Evolutionary conservation across 2,797 vertebrate genomes (phyloP), one percentile per base, ranked within the genome.

Genomic region (Galagoides demidoff): DNA sequence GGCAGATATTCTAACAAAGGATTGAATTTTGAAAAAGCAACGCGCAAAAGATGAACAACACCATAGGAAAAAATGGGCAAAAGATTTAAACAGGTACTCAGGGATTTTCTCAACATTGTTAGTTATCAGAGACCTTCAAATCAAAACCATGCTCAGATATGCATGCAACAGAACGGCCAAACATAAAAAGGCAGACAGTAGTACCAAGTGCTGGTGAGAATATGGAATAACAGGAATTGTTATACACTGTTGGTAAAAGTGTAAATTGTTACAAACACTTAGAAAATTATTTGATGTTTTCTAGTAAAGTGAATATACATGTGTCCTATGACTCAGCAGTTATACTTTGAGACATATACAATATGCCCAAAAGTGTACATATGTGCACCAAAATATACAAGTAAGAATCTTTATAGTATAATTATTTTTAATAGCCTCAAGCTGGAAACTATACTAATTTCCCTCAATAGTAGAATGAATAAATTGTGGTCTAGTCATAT

Each of bases 271-370:
- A 63, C 3, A 70, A 85, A 73, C 29, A 77, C 13, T 76, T 82
- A 88, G 63, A 87, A 95, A 94, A 63, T 61, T n/a, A 10, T 82
- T 74, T 66, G 17, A 63, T 73, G 10, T 43, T 96, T 95, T 92
- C 11, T 84, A 66, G 74, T 83, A 89, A 86, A 52, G 29, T 22
- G 6, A 93, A 61, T 27, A 77, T 64, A 43, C n/a, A 25, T 13
- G 76, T 64, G 16, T 17, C 29, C 34, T 79, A 39, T 59, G 64
- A 76, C 16, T 14, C 45, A 93, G 63, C 11, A 45, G 76, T 14
- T 93, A 7, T 3, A 87, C 61, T 66, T 79, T 37, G 70, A 49
- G 27, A 39, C 63, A 31, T 23, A 55, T 27, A 20, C 22, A 70
- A 20, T 63, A 81, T 45, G 12, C 22, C 22, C 43, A 39, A 81